These are phyloP conservation scores for Heteractis magnifica DNA, from an alignment of 92 coral and sea anemone species.

Conservation along the genomic window DNA sequence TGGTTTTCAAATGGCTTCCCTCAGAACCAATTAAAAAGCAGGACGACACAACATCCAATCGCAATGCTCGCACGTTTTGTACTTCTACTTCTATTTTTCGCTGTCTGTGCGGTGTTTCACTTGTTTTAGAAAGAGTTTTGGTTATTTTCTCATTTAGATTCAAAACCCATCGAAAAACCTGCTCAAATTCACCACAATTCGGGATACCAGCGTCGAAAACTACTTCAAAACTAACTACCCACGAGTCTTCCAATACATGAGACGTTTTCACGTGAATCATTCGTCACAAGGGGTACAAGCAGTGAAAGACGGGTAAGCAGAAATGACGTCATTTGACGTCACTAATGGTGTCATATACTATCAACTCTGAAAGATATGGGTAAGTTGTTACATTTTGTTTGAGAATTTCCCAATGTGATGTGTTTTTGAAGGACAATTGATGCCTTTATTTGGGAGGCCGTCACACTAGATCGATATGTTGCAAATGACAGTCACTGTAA, in stretches of 20 bases:
- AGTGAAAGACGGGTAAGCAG: conserved; percentile 42
- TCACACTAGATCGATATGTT: conserved; percentile 43
- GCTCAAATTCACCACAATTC: conserved; percentile 53
- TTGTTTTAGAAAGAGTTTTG: background rate
- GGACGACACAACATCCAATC: too few relatives aligned
- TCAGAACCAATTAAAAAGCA: too few relatives aligned
- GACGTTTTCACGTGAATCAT: conserved; percentile 32
- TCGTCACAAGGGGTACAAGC: conserved; percentile 51
- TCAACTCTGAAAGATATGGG: too few relatives aligned
- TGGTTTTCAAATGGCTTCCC: too few relatives aligned
- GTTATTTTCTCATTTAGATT: conserved; percentile 21
- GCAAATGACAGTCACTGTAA: conserved; percentile 44
- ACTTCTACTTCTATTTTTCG: background rate
- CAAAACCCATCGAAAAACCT: conserved; percentile 38
- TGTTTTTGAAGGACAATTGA: conserved; percentile 37
- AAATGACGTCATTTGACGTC: background rate
- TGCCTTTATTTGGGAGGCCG: conserved; percentile 58
- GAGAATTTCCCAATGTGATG: background rate
- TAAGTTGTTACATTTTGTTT: too few relatives aligned
- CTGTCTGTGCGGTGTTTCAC: background rate
- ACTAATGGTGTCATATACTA: background rate
- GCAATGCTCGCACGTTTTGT: too few relatives aligned
- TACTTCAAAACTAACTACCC: conserved; percentile 58
- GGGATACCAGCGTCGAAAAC: conserved; percentile 54
- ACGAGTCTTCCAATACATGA: conserved; percentile 48